These are phyloP conservation scores for Zingel zingel DNA, from an alignment of 2,113 vertebrate species.

Conservation along the genomic window DNA sequence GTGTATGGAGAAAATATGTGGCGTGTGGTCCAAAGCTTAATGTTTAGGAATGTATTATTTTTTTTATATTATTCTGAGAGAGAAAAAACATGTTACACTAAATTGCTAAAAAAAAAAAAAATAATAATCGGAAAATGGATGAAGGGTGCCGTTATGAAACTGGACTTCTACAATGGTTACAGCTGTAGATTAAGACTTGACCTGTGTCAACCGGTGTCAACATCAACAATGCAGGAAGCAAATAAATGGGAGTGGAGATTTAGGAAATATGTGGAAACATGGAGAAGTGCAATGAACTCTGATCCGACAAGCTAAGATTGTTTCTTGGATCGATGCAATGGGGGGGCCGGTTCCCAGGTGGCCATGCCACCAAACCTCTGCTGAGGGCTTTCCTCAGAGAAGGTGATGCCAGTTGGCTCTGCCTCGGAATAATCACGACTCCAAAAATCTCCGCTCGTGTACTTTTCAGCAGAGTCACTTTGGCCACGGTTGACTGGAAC, in stretches of 20 bases:
- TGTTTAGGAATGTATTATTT: no score
- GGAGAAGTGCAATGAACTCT: conserved; percentile 51
- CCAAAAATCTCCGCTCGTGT: conserved; percentile 21
- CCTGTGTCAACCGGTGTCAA: conserved; percentile 22
- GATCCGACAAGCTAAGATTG: conserved; percentile 43
- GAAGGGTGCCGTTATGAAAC: background rate
- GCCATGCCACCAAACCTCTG: conserved; percentile 3
- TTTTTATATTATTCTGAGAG: background rate
- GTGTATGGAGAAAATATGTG: background rate
- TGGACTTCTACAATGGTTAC: conserved; percentile 50
- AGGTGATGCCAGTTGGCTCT: background rate
- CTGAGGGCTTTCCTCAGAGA: conserved; percentile 33
- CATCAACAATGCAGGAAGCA: background rate
- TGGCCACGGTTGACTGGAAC: conserved; percentile 37
- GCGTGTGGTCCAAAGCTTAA: background rate
- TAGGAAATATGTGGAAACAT: conserved; percentile 17
- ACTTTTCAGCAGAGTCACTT: conserved; percentile 54
- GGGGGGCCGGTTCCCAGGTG: conserved; percentile 22
- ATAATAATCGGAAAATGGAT: background rate
- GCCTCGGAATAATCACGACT: conserved; percentile 28
- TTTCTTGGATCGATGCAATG: conserved; percentile 18
- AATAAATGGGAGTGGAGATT: background rate
- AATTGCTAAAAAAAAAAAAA: background rate
- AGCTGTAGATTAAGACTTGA: conserved; percentile 22
- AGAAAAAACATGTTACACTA: background rate